Percentiles rank a stretch among this genome's conserved stretches.
Evolutionary conservation across 2,888 invertebrate species (phyloP).

Genomic region (Nemapogon koenigi): DNA sequence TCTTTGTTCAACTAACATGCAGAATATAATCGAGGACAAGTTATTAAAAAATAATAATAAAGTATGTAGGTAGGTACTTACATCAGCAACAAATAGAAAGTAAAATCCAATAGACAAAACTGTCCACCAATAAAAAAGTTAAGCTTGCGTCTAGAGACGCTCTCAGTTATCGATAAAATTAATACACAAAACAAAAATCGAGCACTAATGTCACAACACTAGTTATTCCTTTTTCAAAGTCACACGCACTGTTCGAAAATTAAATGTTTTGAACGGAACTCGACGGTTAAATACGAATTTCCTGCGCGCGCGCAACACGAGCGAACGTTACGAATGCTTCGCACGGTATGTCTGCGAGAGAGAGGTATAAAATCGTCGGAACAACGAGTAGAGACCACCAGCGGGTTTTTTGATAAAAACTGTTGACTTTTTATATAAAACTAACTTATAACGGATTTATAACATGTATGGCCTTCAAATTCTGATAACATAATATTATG

Average conservation of each 20-base stretch:
- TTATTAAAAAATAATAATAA: conserved; percentile 43
- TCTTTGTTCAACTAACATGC: no score
- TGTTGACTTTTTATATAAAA: neutral
- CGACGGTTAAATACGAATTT: conserved; percentile 40
- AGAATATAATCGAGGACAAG: no score
- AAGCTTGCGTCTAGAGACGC: conserved; percentile 47
- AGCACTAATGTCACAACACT: conserved; percentile 28
- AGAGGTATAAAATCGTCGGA: no score
- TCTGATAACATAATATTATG: neutral
- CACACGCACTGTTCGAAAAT: conserved; percentile 26
- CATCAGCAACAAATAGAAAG: conserved; percentile 48
- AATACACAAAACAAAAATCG: conserved; percentile 27
- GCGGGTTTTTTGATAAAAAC: neutral
- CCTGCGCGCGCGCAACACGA: conserved; percentile 65
- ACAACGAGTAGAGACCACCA: neutral
- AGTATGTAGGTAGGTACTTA: no score
- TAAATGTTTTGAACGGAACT: conserved; percentile 35
- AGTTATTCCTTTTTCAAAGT: conserved; percentile 18
- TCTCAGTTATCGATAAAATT: conserved; percentile 44
- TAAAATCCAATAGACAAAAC: conserved; percentile 56
- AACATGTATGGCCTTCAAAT: no score
- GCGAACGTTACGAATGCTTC: conserved; percentile 61
- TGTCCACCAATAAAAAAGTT: conserved; percentile 29
- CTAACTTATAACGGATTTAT: no score
- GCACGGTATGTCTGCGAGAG: no score